Evolutionary conservation across 2,888 invertebrate genomes (phyloP).

Genomic region (Heliothis peltigera): DNA sequence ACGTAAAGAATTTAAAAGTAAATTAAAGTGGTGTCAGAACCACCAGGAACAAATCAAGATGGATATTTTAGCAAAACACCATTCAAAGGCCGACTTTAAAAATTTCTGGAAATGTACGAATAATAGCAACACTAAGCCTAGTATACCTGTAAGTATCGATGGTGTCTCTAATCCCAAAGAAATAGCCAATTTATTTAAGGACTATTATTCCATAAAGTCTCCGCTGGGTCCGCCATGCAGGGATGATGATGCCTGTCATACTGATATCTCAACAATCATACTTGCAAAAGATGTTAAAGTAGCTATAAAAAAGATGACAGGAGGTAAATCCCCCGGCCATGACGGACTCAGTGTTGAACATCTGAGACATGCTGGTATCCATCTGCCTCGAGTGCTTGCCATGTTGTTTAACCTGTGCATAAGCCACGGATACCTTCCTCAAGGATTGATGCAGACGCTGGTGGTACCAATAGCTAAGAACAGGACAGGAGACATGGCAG

Average conservation of each 20-base stretch:
- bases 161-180: too few relatives aligned
- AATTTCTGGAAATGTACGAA: too few relatives aligned
- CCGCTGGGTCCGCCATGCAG: neutral
- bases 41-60: too few relatives aligned
- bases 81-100: too few relatives aligned
- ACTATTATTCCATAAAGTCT: too few relatives aligned
- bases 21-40: too few relatives aligned
- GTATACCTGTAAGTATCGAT: too few relatives aligned
- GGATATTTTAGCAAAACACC: too few relatives aligned
- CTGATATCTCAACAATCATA: neutral
- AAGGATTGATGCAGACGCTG: neutral
- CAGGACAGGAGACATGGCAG: conserved; percentile 6
- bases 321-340: conserved; percentile 9
- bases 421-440: neutral
- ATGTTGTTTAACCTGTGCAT: too few relatives aligned
- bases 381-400: conserved; percentile 1
- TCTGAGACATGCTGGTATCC: conserved; percentile 1
- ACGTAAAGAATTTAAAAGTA: too few relatives aligned
- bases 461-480: conserved; percentile 2
- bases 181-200: too few relatives aligned
- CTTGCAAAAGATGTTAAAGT: neutral
- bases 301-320: neutral
- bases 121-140: too few relatives aligned
- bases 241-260: neutral
- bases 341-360: conserved; percentile 7